Base-by-base conservation (phyloP, 2,888 invertebrate genomes). In the Biston betularia region DNA sequence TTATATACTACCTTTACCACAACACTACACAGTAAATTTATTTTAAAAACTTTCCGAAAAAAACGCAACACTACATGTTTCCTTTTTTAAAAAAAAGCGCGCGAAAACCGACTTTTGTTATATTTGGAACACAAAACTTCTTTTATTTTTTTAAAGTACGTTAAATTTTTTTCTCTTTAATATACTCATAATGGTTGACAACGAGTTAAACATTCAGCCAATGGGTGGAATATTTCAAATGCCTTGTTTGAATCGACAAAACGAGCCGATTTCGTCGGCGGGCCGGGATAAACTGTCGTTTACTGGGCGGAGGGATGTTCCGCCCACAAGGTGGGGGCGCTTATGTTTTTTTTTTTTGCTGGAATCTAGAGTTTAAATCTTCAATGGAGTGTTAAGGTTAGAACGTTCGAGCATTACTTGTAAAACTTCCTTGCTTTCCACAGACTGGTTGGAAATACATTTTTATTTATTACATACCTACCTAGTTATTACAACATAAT, bases 211-310 rank as follows among this genome's bases (percentile, higher is more conserved):
- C 40, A 48, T 57, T 44, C 14, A 15, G 10, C 34, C 71, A 87
- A 89, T 85, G 81, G 84, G 71, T 80, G 2, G 40, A 12, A 33
- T 54, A 54, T 42, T 44, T 24, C 6, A 42, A 24, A 54, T 15
- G 8, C 40, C 24, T 52, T 71, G 80, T 86, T 67, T 65, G 80
- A 38, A 54, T 12, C 33, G 73, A 72, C 70, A 74, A 84, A 89
- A 88, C 89, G 87, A 84, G 87, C 71, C 76, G 87, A 86, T 89
- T 87, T 86, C 79, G 81, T 77, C 79, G 81, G 80, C 85, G 82
- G 77, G 78, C 78, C 70, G 83, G 77, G 85, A 74, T 87, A 86
- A 88, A 90, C 90, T 91, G 91, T 83, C 85, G 82, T 73, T 78
- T 71, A 57, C 73, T 71, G 79, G 79, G 69, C 63, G 57, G 57